Base-by-base conservation (phyloP, 2,888 invertebrate genomes). In the Mesochorus sp. region DNA sequence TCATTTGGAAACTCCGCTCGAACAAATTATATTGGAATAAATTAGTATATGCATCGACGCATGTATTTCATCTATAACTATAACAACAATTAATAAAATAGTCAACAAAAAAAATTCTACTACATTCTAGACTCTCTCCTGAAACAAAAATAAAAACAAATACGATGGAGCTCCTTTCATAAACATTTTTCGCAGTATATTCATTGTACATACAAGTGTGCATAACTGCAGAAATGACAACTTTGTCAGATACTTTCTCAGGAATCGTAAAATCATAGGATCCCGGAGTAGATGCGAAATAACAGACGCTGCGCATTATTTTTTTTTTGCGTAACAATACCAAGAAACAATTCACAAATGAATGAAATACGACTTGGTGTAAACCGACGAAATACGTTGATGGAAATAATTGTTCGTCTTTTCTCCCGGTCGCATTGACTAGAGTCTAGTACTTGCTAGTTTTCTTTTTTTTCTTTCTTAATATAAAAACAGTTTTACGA, bases 351-450 rank as follows among this genome's bases (percentile, higher is more conserved):
- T 72, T 44, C 17, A 14, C 61, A 37, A 44, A 44, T 39, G 12
- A 53, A 51, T 49, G n/a, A 24, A 49, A 28, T 62, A 68, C 49
- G n/a, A 37, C 31, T 55, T 21, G 49, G 10, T 28, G 31, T 26
- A 19, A 17, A 42, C 26, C 37, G 62, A 73, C 62, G 51, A 76
- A 42, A 51, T 31, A 51, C 28, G 31, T 5, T n/a, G 62, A 42
- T 44, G 21, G 49, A 24, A 49, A 47, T 59, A 67, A 59, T 53
- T 24, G 28, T 71, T 76, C 10, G 44, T 14, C 24, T 53, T 59
- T 51, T 42, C 26, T 53, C 59, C 57, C 34, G 37, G 24, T 71
- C 26, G 17, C 42, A 68, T 78, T 78, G 77, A 78, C 77, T 78
- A 73, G 73, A 78, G 73, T 73, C 62, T 66, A 59, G 37, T 49